Evolutionary conservation across 2,797 vertebrate species (phyloP).

Genomic region (Periophthalmus magnuspinnatus): DNA sequence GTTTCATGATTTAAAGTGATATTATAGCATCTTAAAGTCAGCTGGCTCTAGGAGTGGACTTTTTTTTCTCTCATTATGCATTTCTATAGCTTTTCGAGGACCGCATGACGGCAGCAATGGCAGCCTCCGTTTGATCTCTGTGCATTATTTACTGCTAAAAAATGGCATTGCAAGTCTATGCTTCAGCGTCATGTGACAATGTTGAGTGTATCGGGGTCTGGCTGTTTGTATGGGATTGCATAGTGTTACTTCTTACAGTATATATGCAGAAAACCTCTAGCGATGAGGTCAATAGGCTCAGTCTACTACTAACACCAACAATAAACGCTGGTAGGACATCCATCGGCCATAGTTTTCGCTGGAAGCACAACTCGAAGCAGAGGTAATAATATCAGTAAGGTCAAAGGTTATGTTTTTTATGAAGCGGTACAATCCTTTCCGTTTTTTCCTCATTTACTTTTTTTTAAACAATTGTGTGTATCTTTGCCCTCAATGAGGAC

Average conservation of each 20-base stretch:
- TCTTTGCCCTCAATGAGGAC: slow-evolving; percentile 97
- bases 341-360: slow-evolving; percentile 39
- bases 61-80: neutral
- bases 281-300: slow-evolving; percentile 36
- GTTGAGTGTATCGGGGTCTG: slow-evolving; percentile 45
- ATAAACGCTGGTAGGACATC: slow-evolving; percentile 32
- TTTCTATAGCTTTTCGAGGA: neutral
- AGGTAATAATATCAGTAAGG: slow-evolving; percentile 42
- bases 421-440: slow-evolving; percentile 52
- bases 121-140: slow-evolving; percentile 26
- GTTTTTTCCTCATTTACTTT: slow-evolving; percentile 56
- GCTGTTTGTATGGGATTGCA: slow-evolving; percentile 40
- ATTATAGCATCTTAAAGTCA: neutral
- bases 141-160: slow-evolving; percentile 32
- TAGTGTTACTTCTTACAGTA: slow-evolving; percentile 20
- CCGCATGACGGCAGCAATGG: neutral
- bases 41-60: neutral
- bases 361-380: slow-evolving; percentile 60
- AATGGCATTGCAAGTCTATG: slow-evolving; percentile 15
- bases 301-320: slow-evolving; percentile 13
- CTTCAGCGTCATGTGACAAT: slow-evolving; percentile 42
- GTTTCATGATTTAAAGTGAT: neutral
- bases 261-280: slow-evolving; percentile 48
- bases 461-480: slow-evolving; percentile 75
- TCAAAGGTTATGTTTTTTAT: slow-evolving; percentile 54